Conservation (phyloP, 2,888 invertebrate species). For the Cloeon dipterum region DNA sequence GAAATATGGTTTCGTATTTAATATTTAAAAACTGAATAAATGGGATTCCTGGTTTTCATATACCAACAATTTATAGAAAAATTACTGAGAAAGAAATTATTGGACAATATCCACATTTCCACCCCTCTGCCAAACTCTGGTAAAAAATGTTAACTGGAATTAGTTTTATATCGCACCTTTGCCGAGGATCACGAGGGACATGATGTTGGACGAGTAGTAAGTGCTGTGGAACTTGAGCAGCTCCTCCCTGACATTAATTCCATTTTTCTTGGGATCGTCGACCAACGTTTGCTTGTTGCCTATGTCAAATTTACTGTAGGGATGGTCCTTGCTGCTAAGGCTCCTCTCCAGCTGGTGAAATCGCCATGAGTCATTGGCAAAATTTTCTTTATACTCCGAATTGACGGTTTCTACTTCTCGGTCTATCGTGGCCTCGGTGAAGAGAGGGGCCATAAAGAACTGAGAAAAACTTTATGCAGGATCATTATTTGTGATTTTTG, state of each 20-base stretch:
- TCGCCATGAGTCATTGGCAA: constrained; percentile 72
- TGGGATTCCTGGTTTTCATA: no score
- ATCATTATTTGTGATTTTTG: not conserved
- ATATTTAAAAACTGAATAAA: no score
- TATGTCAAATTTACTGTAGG: constrained; percentile 85
- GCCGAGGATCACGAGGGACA: constrained; percentile 71
- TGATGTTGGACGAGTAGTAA: constrained; percentile 91
- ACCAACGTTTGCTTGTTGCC: constrained; percentile 63
- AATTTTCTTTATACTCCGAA: constrained; percentile 90
- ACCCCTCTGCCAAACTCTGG: no score
- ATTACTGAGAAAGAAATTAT: not conserved
- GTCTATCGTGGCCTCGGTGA: constrained; percentile 78
- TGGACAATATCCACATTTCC: no score
- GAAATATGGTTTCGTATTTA: no score
- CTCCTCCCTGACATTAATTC: constrained; percentile 67
- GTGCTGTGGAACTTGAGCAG: constrained; percentile 70
- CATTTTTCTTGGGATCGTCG: constrained; percentile 48
- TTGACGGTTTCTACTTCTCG: constrained; percentile 89
- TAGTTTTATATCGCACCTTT: constrained; percentile 53
- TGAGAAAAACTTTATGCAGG: constrained; percentile 57
- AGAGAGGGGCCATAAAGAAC: constrained; percentile 82
- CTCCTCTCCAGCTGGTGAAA: constrained; percentile 73
- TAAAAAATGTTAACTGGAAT: no score
- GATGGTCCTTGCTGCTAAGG: constrained; percentile 51
- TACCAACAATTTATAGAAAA: no score